These are phyloP conservation scores for roundworm (Caenorhabditis elegans) DNA, from an alignment of 1,140 invertebrate genomes.

Conservation along the genomic window WBcel235 BX284605.5:9987001-9987500, in stretches of 20 bases:
- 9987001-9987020: conserved; percentile 76
- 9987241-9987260: conserved; percentile 83
- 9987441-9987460: conserved; percentile 78
- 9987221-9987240: conserved; percentile 91
- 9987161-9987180: conserved; percentile 52
- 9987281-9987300: neutral
- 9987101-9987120: conserved; percentile 49
- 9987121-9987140: conserved; percentile 88
- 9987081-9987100: conserved; percentile 74
- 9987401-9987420: conserved; percentile 73
- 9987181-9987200: conserved; percentile 77
- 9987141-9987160: conserved; percentile 73
- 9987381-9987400: conserved; percentile 92
- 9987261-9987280: conserved; percentile 67
- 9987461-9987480: conserved; percentile 89
- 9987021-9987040: conserved; percentile 78
- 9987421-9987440: conserved; percentile 71
- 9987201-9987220: conserved; percentile 87
- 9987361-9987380: conserved; percentile 83
- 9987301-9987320: conserved; percentile 62
- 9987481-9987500: conserved; percentile 79
- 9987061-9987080: conserved; percentile 81
- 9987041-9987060: conserved; percentile 74
- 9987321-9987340: conserved; percentile 9
- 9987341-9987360: conserved; percentile 72